Percentiles rank a stretch among this genome's conserved stretches.
Evolutionary conservation across 2,797 vertebrate genomes (phyloP).

Genomic region (Eulemur rubriventer): DNA sequence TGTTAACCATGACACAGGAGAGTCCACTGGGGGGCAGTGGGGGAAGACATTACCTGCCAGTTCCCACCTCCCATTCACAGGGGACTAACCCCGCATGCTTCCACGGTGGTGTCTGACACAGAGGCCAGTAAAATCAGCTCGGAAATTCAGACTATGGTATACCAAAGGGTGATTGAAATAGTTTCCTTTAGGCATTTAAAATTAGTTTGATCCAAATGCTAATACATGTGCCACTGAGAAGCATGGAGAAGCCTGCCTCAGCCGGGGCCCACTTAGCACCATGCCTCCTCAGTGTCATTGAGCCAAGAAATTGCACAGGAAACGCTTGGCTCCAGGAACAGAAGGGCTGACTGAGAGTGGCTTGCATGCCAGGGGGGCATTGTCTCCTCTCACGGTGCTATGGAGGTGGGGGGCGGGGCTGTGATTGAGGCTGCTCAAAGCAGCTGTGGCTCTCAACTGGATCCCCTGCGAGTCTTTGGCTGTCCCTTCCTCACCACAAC

Average conservation of each 20-base stretch:
- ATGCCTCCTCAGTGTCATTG: background rate
- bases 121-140: background rate
- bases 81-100: background rate
- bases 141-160: background rate
- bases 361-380: fast-evolving
- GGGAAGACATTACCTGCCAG: too few species aligned
- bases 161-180: background rate
- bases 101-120: background rate
- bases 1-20: too few species aligned
- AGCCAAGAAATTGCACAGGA: background rate
- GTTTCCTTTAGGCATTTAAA: background rate
- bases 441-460: fast-evolving
- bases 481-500: background rate
- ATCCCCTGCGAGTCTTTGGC: too few species aligned
- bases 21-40: background rate
- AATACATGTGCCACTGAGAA: background rate
- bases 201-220: background rate
- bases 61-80: background rate
- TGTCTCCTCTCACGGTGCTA: background rate
- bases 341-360: background rate
- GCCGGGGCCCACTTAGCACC: too few species aligned
- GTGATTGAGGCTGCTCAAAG: background rate
- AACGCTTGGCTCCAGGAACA: background rate
- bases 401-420: too few species aligned
- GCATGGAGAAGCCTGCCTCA: background rate